Base-by-base conservation (phyloP, 2,113 vertebrate genomes). In the Reinhardtius hippoglossoides region DNA sequence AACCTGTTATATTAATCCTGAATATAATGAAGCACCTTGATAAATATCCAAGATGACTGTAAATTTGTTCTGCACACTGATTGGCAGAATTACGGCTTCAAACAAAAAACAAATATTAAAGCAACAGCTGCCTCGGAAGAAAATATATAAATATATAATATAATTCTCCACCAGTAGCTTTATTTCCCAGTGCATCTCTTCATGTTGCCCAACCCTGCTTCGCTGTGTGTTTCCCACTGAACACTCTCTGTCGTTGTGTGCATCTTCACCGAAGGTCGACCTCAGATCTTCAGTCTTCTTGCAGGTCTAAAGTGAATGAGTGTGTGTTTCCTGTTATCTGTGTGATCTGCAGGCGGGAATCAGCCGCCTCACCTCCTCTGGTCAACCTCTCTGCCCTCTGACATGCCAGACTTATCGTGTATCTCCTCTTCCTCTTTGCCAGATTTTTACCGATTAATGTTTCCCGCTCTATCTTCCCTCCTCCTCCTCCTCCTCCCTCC, bases 401-500 rank as follows among this genome's bases (percentile, higher is more conserved):
- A 76, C 55, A 61, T 62, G 52, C 52, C 83, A 75, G 24, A 81
- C 24, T 78, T 81, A 67, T 84, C 70, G 37, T 81, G 76, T 80
- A 67, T 76, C 68, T 74, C 66, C 67, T 76, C 54, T 76, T 75
- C 65, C 64, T 66, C 56, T 72, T 59, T 83, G 44, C 78, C 75
- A 61, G 24, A 58, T 71, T 83, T 31, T 80, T 57, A 79, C 75
- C 68, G 16, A 83, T 87, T 91, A 90, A 92, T 84, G 82, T 87
- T 81, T 87, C 89, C 85, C 35, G 37, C 88, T 92, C 72, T 90
- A 75, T 88, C 64, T 81, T 67, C 76, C 78, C 83, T 54, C 72
- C 56, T 40, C 71, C 59, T 60, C 65, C 67, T 92, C 31, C 31
- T 40, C 71, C n/a, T 48, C 46, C 13, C 57, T n/a, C 69, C 16